Evolutionary conservation across 2,888 invertebrate genomes (phyloP).

Genomic region (Caenorhabditis zanzibari): DNA sequence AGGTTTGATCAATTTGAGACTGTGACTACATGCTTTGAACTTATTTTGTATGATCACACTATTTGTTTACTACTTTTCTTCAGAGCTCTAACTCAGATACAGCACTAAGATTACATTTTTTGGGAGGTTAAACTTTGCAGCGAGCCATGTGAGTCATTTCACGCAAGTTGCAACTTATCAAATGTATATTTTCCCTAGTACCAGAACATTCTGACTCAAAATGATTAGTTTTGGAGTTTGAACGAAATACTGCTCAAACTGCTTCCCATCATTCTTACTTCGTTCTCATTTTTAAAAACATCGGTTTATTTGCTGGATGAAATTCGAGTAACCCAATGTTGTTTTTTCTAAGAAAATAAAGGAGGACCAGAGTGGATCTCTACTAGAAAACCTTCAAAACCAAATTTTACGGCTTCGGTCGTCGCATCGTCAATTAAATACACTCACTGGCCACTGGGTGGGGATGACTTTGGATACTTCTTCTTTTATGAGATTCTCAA

Average conservation of each 20-base stretch:
- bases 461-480: conserved; percentile 37
- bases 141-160: not conserved
- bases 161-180: too few relatives aligned
- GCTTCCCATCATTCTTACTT: too few relatives aligned
- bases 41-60: conserved; percentile 7
- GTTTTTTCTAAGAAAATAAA: not conserved
- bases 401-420: conserved; percentile 51
- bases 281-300: too few relatives aligned
- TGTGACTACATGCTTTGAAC: not conserved
- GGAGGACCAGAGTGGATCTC: conserved; percentile 4
- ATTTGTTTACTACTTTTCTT: not conserved
- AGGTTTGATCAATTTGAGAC: not conserved
- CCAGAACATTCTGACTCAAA: too few relatives aligned
- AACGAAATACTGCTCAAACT: too few relatives aligned
- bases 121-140: not conserved
- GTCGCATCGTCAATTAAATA: conserved; percentile 55
- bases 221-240: too few relatives aligned
- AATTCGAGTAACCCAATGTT: not conserved
- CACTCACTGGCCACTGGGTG: conserved; percentile 18
- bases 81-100: too few relatives aligned
- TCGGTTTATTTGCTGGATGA: too few relatives aligned
- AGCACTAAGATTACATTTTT: not conserved
- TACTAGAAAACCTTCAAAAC: conserved; percentile 52
- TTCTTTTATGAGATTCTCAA: conserved; percentile 61
- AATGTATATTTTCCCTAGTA: too few relatives aligned